A percentile compares a stretch with the other conserved stretches of the same genome.
Evolutionary conservation across 53 echinoderm and acorn worm species (phyloP).

Genomic region (Patiria pectinifera): DNA sequence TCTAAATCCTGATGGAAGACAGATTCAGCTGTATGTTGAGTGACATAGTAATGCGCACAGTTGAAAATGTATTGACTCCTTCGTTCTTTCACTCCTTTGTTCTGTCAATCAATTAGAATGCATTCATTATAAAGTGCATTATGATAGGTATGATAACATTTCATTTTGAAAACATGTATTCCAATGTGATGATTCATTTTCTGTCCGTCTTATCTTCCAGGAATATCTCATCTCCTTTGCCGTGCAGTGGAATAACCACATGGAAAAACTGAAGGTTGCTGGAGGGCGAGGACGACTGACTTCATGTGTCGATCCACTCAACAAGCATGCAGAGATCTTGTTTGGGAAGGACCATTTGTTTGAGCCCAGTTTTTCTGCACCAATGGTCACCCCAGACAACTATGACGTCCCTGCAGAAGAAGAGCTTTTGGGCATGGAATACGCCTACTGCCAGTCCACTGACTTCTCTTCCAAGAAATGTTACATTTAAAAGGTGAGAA

Average conservation of each 20-base stretch:
- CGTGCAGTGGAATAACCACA: slow-evolving; percentile 67
- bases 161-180: slow-evolving; percentile 34
- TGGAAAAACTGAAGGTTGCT: slow-evolving; percentile 68
- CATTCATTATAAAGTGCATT: slow-evolving; percentile 35
- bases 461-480: slow-evolving; percentile 65
- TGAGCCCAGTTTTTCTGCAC: slow-evolving; percentile 71
- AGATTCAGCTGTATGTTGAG: slow-evolving; percentile 11
- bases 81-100: too few species aligned
- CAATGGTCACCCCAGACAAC: slow-evolving; percentile 65
- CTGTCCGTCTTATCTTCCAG: slow-evolving; percentile 53
- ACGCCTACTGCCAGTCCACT: slow-evolving; percentile 76
- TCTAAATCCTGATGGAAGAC: background rate
- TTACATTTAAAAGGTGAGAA: slow-evolving; percentile 59
- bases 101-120: too few species aligned
- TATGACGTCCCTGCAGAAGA: slow-evolving; percentile 57
- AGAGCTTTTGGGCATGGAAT: slow-evolving; percentile 76
- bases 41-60: slow-evolving; percentile 36
- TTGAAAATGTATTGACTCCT: background rate
- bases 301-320: slow-evolving; percentile 64
- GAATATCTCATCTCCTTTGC: slow-evolving; percentile 79
- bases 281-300: slow-evolving; percentile 66
- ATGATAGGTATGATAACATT: too few species aligned
- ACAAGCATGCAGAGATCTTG: slow-evolving; percentile 63
- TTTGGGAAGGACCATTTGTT: slow-evolving; percentile 74
- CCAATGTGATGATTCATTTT: slow-evolving; percentile 54